Evolutionary conservation across 2,113 vertebrate species (phyloP).

Genomic region (Acrocephalus arundinaceus): DNA sequence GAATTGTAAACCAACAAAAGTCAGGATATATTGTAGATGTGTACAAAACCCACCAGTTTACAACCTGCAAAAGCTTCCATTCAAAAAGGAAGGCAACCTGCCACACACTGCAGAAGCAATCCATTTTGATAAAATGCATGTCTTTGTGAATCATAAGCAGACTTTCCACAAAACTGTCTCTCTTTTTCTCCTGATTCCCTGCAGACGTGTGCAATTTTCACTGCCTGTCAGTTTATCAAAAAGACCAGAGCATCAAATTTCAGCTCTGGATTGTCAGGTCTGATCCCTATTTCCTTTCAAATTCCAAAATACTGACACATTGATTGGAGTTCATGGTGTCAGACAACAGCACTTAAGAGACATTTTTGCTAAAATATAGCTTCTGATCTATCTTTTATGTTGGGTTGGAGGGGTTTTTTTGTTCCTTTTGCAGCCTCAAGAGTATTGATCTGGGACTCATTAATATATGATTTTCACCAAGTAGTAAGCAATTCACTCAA

Average conservation of each 20-base stretch:
- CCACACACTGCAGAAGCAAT: constrained; percentile 28
- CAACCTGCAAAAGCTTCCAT: constrained; percentile 41
- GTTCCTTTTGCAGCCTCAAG: constrained; percentile 21
- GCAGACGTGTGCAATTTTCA: constrained; percentile 62
- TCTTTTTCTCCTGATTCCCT: constrained; percentile 47
- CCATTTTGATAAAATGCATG: constrained; percentile 54
- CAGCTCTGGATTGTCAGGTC: constrained; percentile 66
- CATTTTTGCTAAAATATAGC: constrained; percentile 65
- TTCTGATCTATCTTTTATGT: constrained; percentile 54
- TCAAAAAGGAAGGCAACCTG: constrained; percentile 29
- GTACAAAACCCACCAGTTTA: constrained; percentile 12
- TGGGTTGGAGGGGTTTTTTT: not conserved
- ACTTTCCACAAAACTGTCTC: constrained; percentile 60
- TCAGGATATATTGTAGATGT: not conserved
- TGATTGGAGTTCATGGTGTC: constrained; percentile 70
- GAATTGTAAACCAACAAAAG: not conserved
- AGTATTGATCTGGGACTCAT: constrained; percentile 56
- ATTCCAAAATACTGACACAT: constrained; percentile 72
- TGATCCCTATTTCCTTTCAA: constrained; percentile 75
- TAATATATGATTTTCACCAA: constrained; percentile 59
- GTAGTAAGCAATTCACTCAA: constrained; percentile 21
- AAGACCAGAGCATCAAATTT: constrained; percentile 69
- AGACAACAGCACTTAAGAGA: constrained; percentile 70
- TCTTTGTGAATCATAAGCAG: constrained; percentile 58
- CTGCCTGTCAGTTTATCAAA: constrained; percentile 69